Evolutionary conservation across 1,140 invertebrate genomes (phyloP).

Genomic region (Nilaparvata lugens): DNA sequence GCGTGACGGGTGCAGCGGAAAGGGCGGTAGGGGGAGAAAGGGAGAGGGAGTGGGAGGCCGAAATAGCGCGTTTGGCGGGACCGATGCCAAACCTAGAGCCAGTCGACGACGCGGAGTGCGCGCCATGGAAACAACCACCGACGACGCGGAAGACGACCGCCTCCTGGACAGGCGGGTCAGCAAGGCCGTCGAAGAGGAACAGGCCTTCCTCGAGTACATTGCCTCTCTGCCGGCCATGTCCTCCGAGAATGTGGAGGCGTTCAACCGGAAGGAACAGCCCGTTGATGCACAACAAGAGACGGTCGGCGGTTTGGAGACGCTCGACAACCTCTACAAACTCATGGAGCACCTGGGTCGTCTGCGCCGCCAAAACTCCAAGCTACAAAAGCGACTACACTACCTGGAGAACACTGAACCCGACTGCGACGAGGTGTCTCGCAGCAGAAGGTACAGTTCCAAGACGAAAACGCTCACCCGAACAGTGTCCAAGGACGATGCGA

Average conservation of each 20-base stretch:
- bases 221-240: constrained; percentile 27
- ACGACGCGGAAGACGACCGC: not conserved
- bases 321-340: constrained; percentile 62
- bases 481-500: constrained; percentile 35
- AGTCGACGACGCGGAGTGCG: not conserved
- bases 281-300: constrained; percentile 5
- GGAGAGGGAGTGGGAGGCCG: not conserved
- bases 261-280: constrained; percentile 6
- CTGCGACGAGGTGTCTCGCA: constrained; percentile 12
- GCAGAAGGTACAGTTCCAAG: constrained; percentile 9
- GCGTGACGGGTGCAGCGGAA: no score
- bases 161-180: not conserved
- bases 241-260: constrained; percentile 9
- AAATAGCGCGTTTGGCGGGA: not conserved
- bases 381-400: constrained; percentile 58
- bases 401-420: constrained; percentile 40
- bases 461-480: constrained; percentile 37
- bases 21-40: no score
- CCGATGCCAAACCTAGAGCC: not conserved
- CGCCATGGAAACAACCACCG: not conserved
- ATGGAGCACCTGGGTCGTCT: constrained; percentile 64
- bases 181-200: constrained; percentile 24
- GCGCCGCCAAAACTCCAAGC: constrained; percentile 55
- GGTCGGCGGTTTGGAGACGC: constrained; percentile 50
- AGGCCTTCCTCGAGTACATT: constrained; percentile 31